phyloP scores from a whole-genome alignment of 2,113 vertebrate genomes.

The Cavia aperea region DNA sequence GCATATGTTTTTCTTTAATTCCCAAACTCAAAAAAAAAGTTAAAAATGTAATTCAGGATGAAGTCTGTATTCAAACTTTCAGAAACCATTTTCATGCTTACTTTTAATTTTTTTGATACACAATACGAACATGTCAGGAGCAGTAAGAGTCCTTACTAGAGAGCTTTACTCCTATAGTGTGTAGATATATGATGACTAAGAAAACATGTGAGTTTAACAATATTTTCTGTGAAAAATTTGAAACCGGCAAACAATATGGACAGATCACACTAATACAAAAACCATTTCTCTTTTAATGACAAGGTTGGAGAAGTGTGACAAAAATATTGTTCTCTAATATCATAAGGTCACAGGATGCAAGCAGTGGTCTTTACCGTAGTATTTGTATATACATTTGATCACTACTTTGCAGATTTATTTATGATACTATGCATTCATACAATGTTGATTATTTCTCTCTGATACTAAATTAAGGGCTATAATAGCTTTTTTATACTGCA shows the following conservation, averaged over 20 bases:
- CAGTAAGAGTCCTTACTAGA: background rate
- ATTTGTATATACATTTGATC: background rate
- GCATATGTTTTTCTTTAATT: conserved; percentile 45
- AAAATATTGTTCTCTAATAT: background rate
- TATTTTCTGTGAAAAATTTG: background rate
- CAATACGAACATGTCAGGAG: background rate
- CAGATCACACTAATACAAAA: background rate
- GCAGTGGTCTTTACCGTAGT: background rate
- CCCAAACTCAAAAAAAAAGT: conserved; percentile 46
- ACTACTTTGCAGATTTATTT: background rate
- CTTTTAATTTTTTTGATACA: background rate
- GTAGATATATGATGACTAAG: background rate
- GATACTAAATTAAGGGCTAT: background rate
- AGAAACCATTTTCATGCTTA: background rate
- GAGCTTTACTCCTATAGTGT: background rate
- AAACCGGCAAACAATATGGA: background rate
- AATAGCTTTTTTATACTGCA: background rate
- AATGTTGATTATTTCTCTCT: background rate
- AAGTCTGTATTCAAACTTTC: conserved; percentile 46
- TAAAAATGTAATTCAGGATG: conserved; percentile 5
- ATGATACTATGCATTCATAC: background rate
- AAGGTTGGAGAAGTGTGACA: background rate
- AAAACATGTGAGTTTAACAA: background rate
- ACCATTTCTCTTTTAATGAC: background rate
- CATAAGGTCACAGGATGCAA: background rate